A percentile compares a stretch with the other conserved stretches of the same genome.
Evolutionary conservation across 2,113 vertebrate species (phyloP).

Genomic region (Hydrochoerus hydrochaeris): DNA sequence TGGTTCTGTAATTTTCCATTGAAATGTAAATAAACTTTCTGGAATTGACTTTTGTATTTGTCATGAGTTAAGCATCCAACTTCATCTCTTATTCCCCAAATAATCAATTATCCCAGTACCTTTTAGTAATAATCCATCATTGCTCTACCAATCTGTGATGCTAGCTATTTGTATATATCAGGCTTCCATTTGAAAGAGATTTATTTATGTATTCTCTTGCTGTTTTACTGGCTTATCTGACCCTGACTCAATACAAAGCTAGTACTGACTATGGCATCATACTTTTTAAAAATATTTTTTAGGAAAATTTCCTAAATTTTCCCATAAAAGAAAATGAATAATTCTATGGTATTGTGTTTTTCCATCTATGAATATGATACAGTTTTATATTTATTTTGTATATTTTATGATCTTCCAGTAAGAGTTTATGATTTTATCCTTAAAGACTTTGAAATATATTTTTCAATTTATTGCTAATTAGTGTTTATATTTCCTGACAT

Average conservation of each 20-base stretch:
- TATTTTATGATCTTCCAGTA: neutral
- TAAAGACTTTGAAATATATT: neutral
- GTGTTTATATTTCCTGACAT: neutral
- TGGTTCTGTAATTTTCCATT: conserved; percentile 31
- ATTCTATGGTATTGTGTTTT: neutral
- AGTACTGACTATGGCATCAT: conserved; percentile 31
- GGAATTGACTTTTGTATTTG: conserved; percentile 37
- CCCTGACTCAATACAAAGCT: neutral
- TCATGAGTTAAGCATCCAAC: neutral
- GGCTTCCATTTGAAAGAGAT: neutral
- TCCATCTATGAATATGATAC: neutral
- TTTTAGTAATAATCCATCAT: conserved; percentile 46
- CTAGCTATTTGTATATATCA: neutral
- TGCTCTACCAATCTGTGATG: neutral
- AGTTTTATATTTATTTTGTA: neutral
- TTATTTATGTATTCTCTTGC: neutral
- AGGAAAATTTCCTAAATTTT: neutral
- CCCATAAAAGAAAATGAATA: neutral
- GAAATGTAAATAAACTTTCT: neutral
- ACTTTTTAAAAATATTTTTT: neutral
- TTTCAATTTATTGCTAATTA: neutral
- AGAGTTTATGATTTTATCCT: neutral
- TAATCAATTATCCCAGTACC: neutral
- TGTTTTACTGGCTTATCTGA: neutral
- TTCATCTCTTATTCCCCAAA: neutral